These are phyloP conservation scores for Tetraodon nigroviridis DNA, from an alignment of 2,113 vertebrate genomes.

Conservation along the genomic window DNA sequence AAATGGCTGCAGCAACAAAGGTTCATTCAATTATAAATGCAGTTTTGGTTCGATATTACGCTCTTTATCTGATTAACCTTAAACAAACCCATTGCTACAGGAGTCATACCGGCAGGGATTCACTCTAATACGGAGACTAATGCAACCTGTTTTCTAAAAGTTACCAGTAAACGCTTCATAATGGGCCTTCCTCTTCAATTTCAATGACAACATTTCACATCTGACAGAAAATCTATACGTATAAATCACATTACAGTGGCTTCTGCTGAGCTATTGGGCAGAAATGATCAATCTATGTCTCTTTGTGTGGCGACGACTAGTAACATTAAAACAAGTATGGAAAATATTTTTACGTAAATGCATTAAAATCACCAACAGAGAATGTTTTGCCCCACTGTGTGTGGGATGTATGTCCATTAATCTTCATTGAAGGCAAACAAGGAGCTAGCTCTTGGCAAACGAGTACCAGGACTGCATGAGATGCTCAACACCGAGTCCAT, in stretches of 20 bases:
- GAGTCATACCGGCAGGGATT: conserved; percentile 16
- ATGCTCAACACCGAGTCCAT: no score
- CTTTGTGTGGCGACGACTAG: conserved; percentile 81
- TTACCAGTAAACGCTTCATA: conserved; percentile 84
- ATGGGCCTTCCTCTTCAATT: conserved; percentile 93
- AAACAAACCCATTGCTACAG: conserved; percentile 12
- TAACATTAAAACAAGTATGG: conserved; percentile 59
- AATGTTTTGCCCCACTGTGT: conserved; percentile 8
- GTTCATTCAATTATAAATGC: conserved; percentile 41
- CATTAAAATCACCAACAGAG: conserved; percentile 38
- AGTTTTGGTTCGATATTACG: conserved; percentile 26
- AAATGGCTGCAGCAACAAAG: conserved; percentile 27
- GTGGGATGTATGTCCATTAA: conserved; percentile 33
- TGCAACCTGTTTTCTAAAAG: conserved; percentile 70
- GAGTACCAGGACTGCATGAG: conserved; percentile 3
- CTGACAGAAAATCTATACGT: conserved; percentile 98
- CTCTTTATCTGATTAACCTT: conserved; percentile 59
- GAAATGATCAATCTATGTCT: conserved; percentile 98
- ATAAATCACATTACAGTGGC: conserved; percentile 95
- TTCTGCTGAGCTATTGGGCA: conserved; percentile 84
- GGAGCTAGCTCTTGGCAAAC: conserved; percentile 19
- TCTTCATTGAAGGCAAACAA: conserved; percentile 36
- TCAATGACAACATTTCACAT: conserved; percentile 91
- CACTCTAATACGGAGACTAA: conserved; percentile 62
- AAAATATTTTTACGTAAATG: conserved; percentile 55